Conservation (phyloP, 1,140 invertebrate species). For the Drosophila eugracilis region DNA sequence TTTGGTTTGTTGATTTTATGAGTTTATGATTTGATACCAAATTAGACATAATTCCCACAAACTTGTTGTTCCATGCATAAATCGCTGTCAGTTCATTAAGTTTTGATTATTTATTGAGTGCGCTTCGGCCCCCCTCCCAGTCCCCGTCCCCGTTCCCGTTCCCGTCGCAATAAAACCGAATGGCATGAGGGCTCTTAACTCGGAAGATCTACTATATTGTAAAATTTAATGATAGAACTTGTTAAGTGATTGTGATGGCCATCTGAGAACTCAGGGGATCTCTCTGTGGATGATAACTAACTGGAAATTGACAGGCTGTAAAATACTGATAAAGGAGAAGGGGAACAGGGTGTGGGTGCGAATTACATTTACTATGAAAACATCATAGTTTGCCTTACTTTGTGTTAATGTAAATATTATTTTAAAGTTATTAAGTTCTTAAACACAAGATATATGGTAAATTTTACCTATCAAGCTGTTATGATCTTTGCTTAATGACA, state of each 20-base stretch:
- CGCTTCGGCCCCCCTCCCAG: too few relatives aligned
- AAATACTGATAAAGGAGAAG: neutral
- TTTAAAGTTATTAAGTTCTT: neutral
- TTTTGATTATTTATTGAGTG: conserved; percentile 67
- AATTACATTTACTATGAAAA: conserved; percentile 2
- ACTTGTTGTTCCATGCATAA: conserved; percentile 52
- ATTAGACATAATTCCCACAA: conserved; percentile 56
- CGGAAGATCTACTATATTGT: conserved; percentile 34
- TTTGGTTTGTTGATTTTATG: conserved; percentile 71
- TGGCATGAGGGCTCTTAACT: conserved; percentile 11
- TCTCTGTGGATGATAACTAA: neutral
- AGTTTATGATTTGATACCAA: conserved; percentile 74
- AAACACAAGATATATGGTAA: neutral
- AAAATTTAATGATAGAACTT: conserved; percentile 20
- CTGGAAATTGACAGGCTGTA: neutral
- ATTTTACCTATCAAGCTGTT: neutral
- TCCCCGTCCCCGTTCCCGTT: too few relatives aligned
- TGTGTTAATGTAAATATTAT: neutral
- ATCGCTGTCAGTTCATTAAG: conserved; percentile 72
- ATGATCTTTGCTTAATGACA: too few relatives aligned
- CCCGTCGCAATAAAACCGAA: conserved; percentile 30
- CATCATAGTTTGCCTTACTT: neutral
- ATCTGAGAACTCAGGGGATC: neutral
- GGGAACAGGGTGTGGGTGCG: neutral
- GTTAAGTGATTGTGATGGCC: conserved; percentile 30